These are phyloP conservation scores for Pelobates fuscus DNA, from an alignment of 2,113 vertebrate genomes.

Conservation along the genomic window DNA sequence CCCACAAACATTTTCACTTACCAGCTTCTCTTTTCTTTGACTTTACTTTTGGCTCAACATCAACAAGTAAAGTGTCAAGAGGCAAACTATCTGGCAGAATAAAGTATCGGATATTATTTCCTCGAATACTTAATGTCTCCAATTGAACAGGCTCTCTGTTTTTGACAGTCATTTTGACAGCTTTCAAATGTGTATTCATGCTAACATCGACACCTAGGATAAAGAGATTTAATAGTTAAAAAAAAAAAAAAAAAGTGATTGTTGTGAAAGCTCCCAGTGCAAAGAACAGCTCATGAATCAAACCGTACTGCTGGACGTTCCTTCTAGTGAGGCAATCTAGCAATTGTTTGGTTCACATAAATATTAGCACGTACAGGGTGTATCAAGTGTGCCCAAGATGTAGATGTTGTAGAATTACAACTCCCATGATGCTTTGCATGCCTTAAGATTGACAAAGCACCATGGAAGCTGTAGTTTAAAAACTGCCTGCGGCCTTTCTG, in stretches of 20 bases:
- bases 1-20: slow-evolving; percentile 64
- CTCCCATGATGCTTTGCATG: no score
- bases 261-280: no score
- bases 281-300: no score
- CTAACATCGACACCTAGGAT: slow-evolving; percentile 90
- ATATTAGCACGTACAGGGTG: no score
- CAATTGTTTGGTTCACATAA: no score
- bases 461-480: no score
- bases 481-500: no score
- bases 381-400: no score
- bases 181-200: slow-evolving; percentile 98
- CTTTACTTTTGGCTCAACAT: slow-evolving; percentile 97
- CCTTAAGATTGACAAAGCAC: no score
- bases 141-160: slow-evolving; percentile 96
- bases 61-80: slow-evolving; percentile 93
- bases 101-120: slow-evolving; percentile 98
- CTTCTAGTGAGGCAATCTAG: no score
- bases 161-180: slow-evolving; percentile 97
- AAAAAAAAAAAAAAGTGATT: background rate
- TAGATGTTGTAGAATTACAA: no score
- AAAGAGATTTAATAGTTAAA: background rate
- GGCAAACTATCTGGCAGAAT: slow-evolving; percentile 97
- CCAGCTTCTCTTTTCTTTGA: slow-evolving; percentile 98
- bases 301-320: no score
- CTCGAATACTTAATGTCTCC: slow-evolving; percentile 93